Percentiles rank a stretch among this genome's conserved stretches.
These are phyloP conservation scores for Psittacula echo DNA, from an alignment of 2,797 vertebrate species.

Conservation along the genomic window DNA sequence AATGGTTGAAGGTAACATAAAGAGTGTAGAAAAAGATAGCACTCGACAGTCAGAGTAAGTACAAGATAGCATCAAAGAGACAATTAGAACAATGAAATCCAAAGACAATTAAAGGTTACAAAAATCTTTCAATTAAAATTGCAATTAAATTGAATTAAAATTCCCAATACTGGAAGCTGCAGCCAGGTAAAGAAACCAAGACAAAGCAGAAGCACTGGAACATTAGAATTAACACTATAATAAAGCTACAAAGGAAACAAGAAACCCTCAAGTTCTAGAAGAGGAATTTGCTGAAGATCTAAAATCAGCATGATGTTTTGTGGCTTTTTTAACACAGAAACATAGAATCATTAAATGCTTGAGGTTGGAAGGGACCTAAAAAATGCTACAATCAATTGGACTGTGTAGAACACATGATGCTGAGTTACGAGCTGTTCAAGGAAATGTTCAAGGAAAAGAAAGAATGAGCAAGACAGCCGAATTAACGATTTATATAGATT, in stretches of 20 bases:
- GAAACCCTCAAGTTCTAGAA: background rate
- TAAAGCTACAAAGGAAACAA: background rate
- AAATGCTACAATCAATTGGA: background rate
- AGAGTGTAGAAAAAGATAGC: background rate
- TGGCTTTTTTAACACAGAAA: background rate
- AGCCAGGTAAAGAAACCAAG: background rate
- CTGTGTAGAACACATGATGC: background rate
- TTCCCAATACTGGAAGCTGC: background rate
- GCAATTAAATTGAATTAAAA: background rate
- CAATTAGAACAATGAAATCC: background rate
- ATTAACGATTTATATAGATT: background rate
- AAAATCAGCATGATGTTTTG: rapidly evolving
- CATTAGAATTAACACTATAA: background rate
- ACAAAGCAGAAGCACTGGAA: background rate
- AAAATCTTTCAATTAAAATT: background rate
- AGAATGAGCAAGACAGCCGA: background rate
- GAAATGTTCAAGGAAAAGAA: background rate
- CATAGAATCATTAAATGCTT: background rate
- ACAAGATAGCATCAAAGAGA: background rate
- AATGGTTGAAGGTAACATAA: background rate
- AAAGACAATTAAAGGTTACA: background rate
- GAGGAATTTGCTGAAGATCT: background rate
- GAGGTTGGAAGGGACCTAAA: background rate
- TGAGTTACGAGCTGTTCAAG: background rate
- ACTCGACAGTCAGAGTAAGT: background rate